Base-by-base conservation (phyloP, 2,888 invertebrate species). In the Mythimna impura region DNA sequence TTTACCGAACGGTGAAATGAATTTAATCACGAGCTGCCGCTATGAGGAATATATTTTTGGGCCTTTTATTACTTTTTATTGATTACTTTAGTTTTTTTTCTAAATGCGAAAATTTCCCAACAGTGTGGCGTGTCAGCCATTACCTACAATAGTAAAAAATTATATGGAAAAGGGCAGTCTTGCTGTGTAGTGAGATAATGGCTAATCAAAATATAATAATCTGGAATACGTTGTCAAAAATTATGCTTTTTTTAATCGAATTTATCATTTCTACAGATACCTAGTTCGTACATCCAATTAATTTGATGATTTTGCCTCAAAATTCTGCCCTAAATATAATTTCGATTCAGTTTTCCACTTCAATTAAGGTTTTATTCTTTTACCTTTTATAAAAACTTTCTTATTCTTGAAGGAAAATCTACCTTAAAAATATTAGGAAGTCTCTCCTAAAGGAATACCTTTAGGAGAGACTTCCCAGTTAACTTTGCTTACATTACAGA, bases 1-100 rank as follows among this genome's bases (percentile, higher is more conserved):
- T 81, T 83, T 47, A 50, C 66, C 74, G 77, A 83, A 72, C 61
- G 50, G 30, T 63, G 66, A 63, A 83, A 85, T 69, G 22, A 80
- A 85, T 77, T 80, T 75, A 67, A 79, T 82, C 57, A 70, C 30
- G 30, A 63, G 40, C 62, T 62, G 54, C 17, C 40, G 36, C 22
- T n/a, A 61, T 25, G 66, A 50, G 47, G 4, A 54, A 52, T 30
- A 17, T 66, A 69, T 68, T 71, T 74, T 82, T 73, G 68, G 20
- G 22, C 8, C 40, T 22, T 70, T 67, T 25, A 40, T 78, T 78
- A 25, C 12, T 52, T 50, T 58, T 62, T 36, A 52, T 78, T 75
- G 10, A 63, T 25, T 25, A 25, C 25, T 25, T 25, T 25, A 25
- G 12, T 36, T 52, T 36, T 17, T 9, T 34, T 47, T 34, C 22